phyloP scores from a whole-genome alignment of 2,888 invertebrate genomes.

The Mimachlamys varia region DNA sequence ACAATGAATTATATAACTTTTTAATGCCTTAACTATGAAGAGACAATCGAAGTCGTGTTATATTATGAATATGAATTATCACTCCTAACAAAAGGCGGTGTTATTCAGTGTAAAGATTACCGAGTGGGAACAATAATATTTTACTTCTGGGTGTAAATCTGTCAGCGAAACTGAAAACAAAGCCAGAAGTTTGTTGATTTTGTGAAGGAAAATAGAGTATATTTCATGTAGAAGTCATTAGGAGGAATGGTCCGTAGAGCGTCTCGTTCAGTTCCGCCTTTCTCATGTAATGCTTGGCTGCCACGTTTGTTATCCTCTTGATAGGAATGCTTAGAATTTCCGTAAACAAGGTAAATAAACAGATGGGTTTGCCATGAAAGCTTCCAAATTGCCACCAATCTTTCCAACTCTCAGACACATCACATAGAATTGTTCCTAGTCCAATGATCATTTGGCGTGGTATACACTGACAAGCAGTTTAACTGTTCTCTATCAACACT shows the following conservation, averaged over 20 bases:
- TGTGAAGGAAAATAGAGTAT: background rate
- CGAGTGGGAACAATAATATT: background rate
- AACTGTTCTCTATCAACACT: background rate
- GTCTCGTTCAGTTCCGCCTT: background rate
- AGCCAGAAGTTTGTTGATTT: background rate
- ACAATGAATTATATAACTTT: no score
- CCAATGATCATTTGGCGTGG: background rate
- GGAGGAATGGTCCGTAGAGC: background rate
- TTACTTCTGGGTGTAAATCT: background rate
- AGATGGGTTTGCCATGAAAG: background rate
- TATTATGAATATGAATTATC: background rate
- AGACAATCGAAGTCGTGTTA: background rate
- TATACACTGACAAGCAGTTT: background rate
- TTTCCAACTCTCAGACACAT: background rate
- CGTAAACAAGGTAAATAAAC: background rate
- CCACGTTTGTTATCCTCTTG: background rate
- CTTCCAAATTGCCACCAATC: background rate
- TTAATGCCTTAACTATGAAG: no score
- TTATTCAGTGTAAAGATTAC: background rate
- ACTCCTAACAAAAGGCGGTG: no score
- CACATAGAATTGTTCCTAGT: background rate
- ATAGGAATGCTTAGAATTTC: conserved; percentile 21
- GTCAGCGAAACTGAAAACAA: background rate
- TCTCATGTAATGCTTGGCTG: background rate
- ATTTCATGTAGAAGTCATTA: background rate